These are phyloP conservation scores for Pachliopta kotzebuea DNA, from an alignment of 2,888 invertebrate species.

Conservation along the genomic window DNA sequence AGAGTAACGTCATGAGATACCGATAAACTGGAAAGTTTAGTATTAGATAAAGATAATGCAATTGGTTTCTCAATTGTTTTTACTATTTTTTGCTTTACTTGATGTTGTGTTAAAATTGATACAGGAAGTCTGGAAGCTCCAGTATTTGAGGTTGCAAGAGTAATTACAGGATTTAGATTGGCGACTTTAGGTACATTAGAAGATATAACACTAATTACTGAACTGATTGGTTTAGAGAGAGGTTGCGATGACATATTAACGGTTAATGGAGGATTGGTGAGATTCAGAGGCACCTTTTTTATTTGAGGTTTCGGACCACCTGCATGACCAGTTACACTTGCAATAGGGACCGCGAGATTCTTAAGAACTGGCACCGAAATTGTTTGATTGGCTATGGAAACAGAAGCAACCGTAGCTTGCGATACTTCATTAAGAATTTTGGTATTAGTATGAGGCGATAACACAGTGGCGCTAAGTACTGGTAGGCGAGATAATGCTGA, in stretches of 20 bases:
- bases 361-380: constrained; percentile 75
- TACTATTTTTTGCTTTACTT: constrained; percentile 75
- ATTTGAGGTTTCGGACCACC: constrained; percentile 52
- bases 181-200: constrained; percentile 64
- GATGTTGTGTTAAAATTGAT: constrained; percentile 70
- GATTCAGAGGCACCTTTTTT: constrained; percentile 62
- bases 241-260: constrained; percentile 62
- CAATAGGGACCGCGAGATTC: constrained; percentile 64
- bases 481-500: constrained; percentile 61
- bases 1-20: constrained; percentile 80
- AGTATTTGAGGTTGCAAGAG: constrained; percentile 60
- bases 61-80: constrained; percentile 76
- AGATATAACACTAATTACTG: constrained; percentile 75
- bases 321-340: constrained; percentile 47
- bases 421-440: constrained; percentile 79
- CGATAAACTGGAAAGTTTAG: constrained; percentile 79
- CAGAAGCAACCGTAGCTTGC: constrained; percentile 80
- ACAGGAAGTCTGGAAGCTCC: constrained; percentile 63
- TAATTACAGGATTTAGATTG: constrained; percentile 63
- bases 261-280: constrained; percentile 57
- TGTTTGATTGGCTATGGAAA: constrained; percentile 76
- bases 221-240: constrained; percentile 65
- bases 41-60: constrained; percentile 72
- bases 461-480: constrained; percentile 56
- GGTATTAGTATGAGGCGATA: constrained; percentile 66